These are phyloP conservation scores for Gallinago paraguaiae DNA, from an alignment of 2,113 vertebrate genomes.

Conservation along the genomic window DNA sequence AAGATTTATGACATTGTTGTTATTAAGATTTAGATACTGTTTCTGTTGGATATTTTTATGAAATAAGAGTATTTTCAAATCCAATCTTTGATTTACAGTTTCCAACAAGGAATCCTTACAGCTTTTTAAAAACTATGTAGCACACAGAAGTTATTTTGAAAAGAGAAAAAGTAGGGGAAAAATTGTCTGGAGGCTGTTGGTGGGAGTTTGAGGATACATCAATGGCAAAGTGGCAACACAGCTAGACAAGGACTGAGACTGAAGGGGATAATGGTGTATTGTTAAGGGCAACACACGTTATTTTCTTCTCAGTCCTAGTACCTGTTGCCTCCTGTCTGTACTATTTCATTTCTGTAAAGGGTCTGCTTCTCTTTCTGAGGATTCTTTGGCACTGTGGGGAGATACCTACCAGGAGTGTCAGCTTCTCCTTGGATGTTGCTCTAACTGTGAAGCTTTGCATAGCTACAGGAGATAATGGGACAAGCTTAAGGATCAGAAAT, in stretches of 20 bases:
- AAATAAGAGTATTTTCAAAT: background rate
- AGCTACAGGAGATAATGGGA: background rate
- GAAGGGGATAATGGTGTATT: background rate
- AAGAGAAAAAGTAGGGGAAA: background rate
- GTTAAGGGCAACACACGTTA: background rate
- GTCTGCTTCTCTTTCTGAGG: background rate
- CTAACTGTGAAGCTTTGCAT: background rate
- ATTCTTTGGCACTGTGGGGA: background rate
- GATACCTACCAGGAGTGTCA: background rate
- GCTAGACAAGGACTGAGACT: background rate
- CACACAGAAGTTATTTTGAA: background rate
- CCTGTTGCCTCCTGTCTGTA: background rate
- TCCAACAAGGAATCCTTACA: background rate
- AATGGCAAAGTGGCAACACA: background rate
- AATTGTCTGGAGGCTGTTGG: background rate
- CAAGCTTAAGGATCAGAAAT: background rate
- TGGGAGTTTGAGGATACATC: background rate
- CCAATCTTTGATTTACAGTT: background rate
- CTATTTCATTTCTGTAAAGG: background rate
- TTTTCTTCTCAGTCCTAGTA: background rate
- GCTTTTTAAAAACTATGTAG: background rate
- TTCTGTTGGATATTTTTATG: background rate
- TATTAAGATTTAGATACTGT: background rate
- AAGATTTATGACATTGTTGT: background rate
- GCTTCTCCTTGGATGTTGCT: background rate